These are phyloP conservation scores for Megalops atlanticus DNA, from an alignment of 2,113 vertebrate genomes.

Conservation along the genomic window DNA sequence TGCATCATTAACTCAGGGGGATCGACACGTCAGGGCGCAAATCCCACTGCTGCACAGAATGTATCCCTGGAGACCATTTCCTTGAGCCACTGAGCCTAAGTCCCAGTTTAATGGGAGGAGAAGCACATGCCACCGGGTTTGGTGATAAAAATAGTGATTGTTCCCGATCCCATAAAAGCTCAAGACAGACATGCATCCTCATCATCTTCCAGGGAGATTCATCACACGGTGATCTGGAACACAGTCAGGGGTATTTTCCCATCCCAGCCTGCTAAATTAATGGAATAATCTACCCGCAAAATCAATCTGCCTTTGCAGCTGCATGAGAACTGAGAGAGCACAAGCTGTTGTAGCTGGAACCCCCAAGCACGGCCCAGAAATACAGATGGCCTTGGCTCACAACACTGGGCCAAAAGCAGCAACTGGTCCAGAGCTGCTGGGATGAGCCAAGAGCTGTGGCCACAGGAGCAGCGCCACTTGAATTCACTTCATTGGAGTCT, in stretches of 20 bases:
- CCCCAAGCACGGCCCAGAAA: background rate
- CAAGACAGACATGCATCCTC: background rate
- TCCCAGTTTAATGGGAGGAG: background rate
- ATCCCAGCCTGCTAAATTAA: background rate
- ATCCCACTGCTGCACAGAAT: background rate
- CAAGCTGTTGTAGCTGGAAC: background rate
- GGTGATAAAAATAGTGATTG: background rate
- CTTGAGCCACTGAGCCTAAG: background rate
- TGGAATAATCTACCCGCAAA: background rate
- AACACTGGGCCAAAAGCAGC: background rate
- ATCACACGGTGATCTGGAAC: background rate
- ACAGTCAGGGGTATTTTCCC: background rate
- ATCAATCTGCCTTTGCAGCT: too few species aligned
- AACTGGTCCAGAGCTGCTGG: background rate
- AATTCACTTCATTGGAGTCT: background rate
- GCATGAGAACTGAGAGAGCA: background rate
- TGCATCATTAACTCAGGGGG: background rate
- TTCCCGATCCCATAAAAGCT: background rate
- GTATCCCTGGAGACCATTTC: background rate
- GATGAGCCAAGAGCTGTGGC: background rate
- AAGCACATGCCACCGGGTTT: background rate
- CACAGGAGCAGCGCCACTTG: background rate
- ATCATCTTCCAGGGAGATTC: background rate
- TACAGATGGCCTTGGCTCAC: background rate
- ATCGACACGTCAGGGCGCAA: background rate